A percentile compares a stretch with the other conserved stretches of the same genome.
These are phyloP conservation scores for Corella eumyota DNA, from an alignment of 23 tunicate genomes.

Conservation along the genomic window DNA sequence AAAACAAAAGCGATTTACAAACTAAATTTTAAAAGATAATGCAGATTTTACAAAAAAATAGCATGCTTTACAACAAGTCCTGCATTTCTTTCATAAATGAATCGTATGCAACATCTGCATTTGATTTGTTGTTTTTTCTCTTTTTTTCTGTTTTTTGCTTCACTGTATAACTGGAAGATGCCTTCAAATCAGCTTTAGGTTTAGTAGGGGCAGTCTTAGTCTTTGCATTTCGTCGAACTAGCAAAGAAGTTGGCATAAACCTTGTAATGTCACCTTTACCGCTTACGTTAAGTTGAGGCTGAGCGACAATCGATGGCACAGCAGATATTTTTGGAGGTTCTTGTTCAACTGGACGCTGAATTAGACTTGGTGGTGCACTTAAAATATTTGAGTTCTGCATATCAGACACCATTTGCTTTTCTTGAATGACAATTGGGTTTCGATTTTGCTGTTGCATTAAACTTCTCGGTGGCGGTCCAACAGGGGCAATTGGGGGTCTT, in stretches of 20 bases:
- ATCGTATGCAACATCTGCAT: slow-evolving; percentile 90
- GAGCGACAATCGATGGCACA: slow-evolving; percentile 64
- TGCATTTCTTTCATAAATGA: slow-evolving; percentile 97
- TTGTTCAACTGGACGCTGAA: slow-evolving; percentile 38
- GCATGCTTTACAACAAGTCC: slow-evolving; percentile 53
- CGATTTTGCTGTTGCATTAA: slow-evolving; percentile 1
- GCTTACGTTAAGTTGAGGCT: slow-evolving; percentile 62
- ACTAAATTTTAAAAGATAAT: no score
- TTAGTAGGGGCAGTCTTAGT: background rate
- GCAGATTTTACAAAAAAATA: background rate
- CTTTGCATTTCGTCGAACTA: slow-evolving; percentile 38
- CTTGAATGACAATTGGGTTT: background rate
- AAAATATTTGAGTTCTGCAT: slow-evolving; percentile 46
- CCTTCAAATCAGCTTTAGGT: background rate
- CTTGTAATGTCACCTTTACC: slow-evolving; percentile 67
- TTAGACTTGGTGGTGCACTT: slow-evolving; percentile 92
- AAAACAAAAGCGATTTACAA: no score
- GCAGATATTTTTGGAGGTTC: slow-evolving; percentile 27
- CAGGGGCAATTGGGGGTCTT: slow-evolving; percentile 56
- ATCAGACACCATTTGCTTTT: slow-evolving; percentile 10
- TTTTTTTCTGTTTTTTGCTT: slow-evolving; percentile 37
- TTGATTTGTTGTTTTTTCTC: slow-evolving; percentile 25
- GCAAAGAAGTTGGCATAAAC: slow-evolving; percentile 87
- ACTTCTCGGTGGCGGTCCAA: slow-evolving; percentile 7
- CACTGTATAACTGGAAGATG: slow-evolving; percentile 4